Evolutionary conservation across 2,797 vertebrate species (phyloP), one percentile per base, ranked within the genome.

Genomic region (Liparis tanakae): DNA sequence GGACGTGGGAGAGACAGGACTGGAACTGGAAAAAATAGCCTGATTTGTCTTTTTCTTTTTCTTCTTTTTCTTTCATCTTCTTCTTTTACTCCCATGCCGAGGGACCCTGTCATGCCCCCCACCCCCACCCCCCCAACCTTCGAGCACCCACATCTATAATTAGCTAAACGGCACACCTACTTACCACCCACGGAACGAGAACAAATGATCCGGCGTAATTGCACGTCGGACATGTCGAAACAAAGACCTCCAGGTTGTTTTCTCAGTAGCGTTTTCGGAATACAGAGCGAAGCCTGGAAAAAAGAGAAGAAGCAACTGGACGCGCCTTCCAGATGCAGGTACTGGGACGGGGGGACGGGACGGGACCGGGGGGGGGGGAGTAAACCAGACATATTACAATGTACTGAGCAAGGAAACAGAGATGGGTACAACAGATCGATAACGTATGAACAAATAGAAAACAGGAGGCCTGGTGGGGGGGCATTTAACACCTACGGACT

Each of bases 171-270:
- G 80, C 91, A 87, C 89, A 85, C 89, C 90, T 88, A 78, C 85
- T 85, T 86, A 77, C 87, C 90, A 90, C 91, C 91, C 91, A 93
- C 84, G 68, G 84, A 85, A 91, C 81, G 59, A 74, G 83, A 87
- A 88, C 79, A 88, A 90, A 87, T 89, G 85, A 89, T 85, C 80
- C 81, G 36, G 68, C 68, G 70, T 91, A 91, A 92, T 89, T 91
- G 84, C 85, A 90, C 79, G 79, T 62, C 79, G 63, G 81, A 87
- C 90, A 67, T 87, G 93, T 93, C 88, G 68, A 83, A 88, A 90
- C 91, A 82, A 83, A 84, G 82, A 70, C 22, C 74, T 67, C 44
- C 25, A 64, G 68, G 61, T 84, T 59, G 22, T 72, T 85, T 90
- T 86, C 86, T 89, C 85, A 85, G 83, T 77, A 73, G 67, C 25